A percentile compares a stretch with the other conserved stretches of the same genome.
Conservation (phyloP, 2,113 vertebrate species). For the Galeopterus variegatus region DNA sequence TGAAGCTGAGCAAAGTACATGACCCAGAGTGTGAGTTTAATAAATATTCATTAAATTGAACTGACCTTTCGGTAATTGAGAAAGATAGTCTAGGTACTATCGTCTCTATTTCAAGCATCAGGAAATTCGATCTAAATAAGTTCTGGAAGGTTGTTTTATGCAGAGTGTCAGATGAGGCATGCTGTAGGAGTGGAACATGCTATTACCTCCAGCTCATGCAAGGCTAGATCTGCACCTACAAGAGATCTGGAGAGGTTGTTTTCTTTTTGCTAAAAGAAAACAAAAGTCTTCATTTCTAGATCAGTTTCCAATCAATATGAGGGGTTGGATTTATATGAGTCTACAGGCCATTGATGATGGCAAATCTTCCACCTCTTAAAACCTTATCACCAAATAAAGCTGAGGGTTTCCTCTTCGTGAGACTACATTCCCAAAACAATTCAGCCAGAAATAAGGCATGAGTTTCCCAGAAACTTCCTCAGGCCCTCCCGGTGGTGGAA, state of each 20-base stretch:
- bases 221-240: not conserved
- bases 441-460: conserved; percentile 29
- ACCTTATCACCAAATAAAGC: not conserved
- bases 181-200: not conserved
- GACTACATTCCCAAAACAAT: conserved; percentile 9
- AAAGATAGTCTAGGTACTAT: not conserved
- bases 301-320: not conserved
- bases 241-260: not conserved
- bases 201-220: not conserved
- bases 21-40: not conserved
- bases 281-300: conserved; percentile 11
- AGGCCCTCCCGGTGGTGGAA: not conserved
- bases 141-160: not conserved
- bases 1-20: not conserved
- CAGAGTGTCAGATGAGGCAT: not conserved
- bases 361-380: conserved; percentile 23
- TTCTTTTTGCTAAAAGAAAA: not conserved
- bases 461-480: conserved; percentile 63
- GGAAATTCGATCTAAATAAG: conserved; percentile 49
- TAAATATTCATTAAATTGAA: conserved; percentile 8
- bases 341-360: not conserved
- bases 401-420: not conserved
- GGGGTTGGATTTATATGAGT: not conserved
- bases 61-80: not conserved
- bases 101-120: conserved; percentile 15